Conservation (phyloP, 2,113 vertebrate genomes). For the Pteruthius melanotis region DNA sequence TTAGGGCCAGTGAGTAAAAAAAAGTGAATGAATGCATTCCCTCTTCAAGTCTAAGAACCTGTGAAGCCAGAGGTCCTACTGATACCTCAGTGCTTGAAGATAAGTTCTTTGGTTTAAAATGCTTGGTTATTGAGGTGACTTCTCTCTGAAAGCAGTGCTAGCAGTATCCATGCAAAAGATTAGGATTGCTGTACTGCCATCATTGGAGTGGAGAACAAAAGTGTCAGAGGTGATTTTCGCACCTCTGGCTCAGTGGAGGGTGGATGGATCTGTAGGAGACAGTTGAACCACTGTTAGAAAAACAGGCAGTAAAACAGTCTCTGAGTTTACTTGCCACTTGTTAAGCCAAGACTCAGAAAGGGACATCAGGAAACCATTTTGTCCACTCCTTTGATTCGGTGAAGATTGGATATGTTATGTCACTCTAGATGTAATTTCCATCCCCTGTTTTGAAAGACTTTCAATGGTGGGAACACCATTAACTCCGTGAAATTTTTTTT, state of each 20-base stretch:
- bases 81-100: neutral
- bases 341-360: neutral
- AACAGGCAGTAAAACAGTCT: neutral
- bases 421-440: neutral
- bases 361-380: neutral
- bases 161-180: neutral
- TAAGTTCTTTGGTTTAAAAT: neutral
- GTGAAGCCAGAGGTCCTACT: neutral
- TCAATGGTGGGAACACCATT: fast-evolving
- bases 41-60: neutral
- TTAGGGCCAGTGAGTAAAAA: neutral
- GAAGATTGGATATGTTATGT: fast-evolving
- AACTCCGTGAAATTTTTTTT: neutral
- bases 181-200: neutral
- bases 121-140: neutral
- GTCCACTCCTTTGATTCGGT: neutral
- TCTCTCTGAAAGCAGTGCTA: neutral
- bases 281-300: neutral
- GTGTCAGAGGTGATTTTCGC: neutral
- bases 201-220: neutral
- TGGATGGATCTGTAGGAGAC: neutral
- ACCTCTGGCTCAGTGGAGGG: neutral
- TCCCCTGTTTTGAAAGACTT: neutral
- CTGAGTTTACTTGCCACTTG: neutral
- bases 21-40: neutral